Conservation (phyloP, 1,140 invertebrate species). For the Drosophila lacteicornis region DNA sequence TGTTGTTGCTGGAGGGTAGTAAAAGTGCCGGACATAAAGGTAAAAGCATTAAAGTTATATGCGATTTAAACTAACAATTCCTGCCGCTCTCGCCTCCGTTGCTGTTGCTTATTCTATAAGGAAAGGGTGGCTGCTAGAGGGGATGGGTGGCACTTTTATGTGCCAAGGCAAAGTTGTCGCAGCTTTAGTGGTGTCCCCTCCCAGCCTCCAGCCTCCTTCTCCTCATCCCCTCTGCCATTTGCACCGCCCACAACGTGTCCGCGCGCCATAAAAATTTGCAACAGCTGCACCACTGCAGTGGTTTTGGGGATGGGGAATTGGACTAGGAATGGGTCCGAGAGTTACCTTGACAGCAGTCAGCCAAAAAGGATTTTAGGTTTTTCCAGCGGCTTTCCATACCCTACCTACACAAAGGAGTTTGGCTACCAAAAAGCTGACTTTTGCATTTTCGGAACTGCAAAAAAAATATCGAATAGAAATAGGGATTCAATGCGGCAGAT, state of each 20-base stretch:
- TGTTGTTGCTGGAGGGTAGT: conserved; percentile 44
- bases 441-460: background rate
- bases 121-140: conserved; percentile 7
- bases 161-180: conserved; percentile 78
- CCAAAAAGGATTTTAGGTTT: conserved; percentile 73
- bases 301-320: conserved; percentile 44
- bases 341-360: conserved; percentile 78
- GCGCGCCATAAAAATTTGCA: conserved; percentile 81
- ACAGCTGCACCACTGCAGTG: conserved; percentile 69
- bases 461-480: too few species aligned
- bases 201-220: conserved; percentile 1
- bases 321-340: conserved; percentile 51
- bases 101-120: conserved; percentile 23
- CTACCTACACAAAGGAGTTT: conserved; percentile 11
- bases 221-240: conserved; percentile 12
- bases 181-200: conserved; percentile 57
- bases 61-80: conserved; percentile 72
- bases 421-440: background rate
- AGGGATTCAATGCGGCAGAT: background rate
- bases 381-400: conserved; percentile 47
- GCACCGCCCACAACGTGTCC: conserved; percentile 73
- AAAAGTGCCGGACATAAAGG: conserved; percentile 80
- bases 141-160: conserved; percentile 61
- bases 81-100: conserved; percentile 43
- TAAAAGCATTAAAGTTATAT: conserved; percentile 81